phyloP scores from a whole-genome alignment of 2,113 vertebrate species.

The Triplophysa rosa region DNA sequence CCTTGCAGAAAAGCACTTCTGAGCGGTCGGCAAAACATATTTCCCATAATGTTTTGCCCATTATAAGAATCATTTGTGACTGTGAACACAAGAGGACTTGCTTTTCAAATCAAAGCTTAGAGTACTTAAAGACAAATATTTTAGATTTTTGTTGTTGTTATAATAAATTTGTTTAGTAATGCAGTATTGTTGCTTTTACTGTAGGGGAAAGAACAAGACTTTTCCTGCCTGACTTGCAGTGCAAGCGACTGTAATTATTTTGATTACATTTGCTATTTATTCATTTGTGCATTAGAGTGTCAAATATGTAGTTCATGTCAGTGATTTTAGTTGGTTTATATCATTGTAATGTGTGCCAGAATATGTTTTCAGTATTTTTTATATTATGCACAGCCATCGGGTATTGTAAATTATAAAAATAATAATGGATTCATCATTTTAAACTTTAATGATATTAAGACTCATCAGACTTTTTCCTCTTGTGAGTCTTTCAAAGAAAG shows the following conservation, averaged over 20 bases:
- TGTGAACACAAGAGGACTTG: conserved; percentile 27
- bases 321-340: too few relatives aligned
- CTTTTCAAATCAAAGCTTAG: conserved; percentile 29
- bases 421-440: too few relatives aligned
- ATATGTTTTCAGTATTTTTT: too few relatives aligned
- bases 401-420: too few relatives aligned
- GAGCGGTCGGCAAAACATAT: conserved; percentile 17
- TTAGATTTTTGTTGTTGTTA: neutral
- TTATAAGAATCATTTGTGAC: conserved; percentile 39
- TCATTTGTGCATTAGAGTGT: neutral
- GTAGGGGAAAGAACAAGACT: too few relatives aligned
- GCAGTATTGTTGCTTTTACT: too few relatives aligned
- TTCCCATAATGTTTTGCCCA: conserved; percentile 2
- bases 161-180: too few relatives aligned
- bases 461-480: neutral
- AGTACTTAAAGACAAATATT: neutral
- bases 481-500: conserved; percentile 4
- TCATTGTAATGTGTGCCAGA: too few relatives aligned
- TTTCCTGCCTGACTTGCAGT: neutral
- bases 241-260: neutral
- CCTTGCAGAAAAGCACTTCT: conserved; percentile 9
- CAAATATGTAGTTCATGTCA: too few relatives aligned
- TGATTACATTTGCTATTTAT: neutral
- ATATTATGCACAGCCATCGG: too few relatives aligned
- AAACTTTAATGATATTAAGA: neutral